Percentiles rank a stretch among this genome's conserved stretches.
These are phyloP conservation scores for Phallusia fumigata DNA, from an alignment of 23 tunicate genomes.

Conservation along the genomic window DNA sequence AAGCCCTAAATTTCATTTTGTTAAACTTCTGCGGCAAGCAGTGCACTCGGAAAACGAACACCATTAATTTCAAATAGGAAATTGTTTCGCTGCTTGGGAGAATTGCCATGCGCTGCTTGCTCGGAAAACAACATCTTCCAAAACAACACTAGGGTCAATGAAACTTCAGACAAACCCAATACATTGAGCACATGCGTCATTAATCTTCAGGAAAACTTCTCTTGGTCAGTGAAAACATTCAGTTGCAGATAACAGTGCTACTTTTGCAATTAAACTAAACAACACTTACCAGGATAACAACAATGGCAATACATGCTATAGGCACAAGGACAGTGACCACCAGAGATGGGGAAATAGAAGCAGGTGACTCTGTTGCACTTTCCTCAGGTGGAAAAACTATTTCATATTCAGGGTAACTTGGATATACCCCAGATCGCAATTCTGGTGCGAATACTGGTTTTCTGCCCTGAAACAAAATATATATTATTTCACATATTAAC, in stretches of 20 bases:
- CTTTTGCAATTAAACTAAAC: not conserved
- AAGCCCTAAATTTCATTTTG: too few relatives aligned
- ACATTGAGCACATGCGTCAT: too few relatives aligned
- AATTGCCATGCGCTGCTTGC: not conserved
- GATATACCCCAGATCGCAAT: not conserved
- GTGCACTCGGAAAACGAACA: not conserved
- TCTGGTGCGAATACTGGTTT: not conserved
- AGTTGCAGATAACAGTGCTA: too few relatives aligned
- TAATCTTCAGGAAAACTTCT: too few relatives aligned
- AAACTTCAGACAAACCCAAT: too few relatives aligned
- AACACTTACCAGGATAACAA: not conserved
- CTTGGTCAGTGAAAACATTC: too few relatives aligned
- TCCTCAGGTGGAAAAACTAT: not conserved
- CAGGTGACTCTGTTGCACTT: not conserved
- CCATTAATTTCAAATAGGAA: conserved; percentile 4
- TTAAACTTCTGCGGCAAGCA: not conserved
- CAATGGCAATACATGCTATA: not conserved
- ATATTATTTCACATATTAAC: too few relatives aligned
- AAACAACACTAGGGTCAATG: too few relatives aligned
- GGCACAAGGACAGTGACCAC: not conserved
- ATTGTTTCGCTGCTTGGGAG: not conserved
- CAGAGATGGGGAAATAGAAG: not conserved
- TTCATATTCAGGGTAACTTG: not conserved
- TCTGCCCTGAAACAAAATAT: not conserved
- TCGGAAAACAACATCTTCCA: not conserved